phyloP scores from a whole-genome alignment of 2,888 invertebrate genomes.

The Celastrina argiolus region DNA sequence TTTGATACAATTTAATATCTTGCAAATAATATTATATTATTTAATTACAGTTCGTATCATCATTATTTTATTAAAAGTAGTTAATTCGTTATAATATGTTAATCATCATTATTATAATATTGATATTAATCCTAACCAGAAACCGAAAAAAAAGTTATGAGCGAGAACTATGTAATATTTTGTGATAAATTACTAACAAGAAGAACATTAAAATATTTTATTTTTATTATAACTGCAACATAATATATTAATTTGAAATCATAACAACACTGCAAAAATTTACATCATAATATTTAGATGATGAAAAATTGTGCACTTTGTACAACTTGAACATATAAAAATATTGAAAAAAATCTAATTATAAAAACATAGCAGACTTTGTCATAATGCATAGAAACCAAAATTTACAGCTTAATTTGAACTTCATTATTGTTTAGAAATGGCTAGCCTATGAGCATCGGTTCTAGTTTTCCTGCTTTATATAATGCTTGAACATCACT shows the following conservation, averaged over 20 bases:
- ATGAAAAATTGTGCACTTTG: neutral
- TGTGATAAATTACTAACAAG: neutral
- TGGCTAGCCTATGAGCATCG: conserved; percentile 68
- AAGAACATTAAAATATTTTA: conserved; percentile 7
- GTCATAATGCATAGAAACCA: neutral
- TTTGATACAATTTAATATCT: too few species aligned
- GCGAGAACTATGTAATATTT: neutral
- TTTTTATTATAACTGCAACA: conserved; percentile 20
- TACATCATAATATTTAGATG: neutral
- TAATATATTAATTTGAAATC: conserved; percentile 13
- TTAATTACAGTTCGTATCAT: too few species aligned
- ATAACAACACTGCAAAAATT: neutral
- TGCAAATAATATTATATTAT: too few species aligned
- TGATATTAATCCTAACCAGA: neutral
- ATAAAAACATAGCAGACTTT: conserved; percentile 1
- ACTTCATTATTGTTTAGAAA: neutral
- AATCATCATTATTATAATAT: too few species aligned
- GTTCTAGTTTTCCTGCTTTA: conserved; percentile 83
- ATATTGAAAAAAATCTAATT: neutral
- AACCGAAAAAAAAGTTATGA: too few species aligned
- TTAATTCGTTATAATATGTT: neutral
- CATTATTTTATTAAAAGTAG: neutral
- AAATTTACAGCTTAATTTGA: neutral
- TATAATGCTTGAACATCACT: conserved; percentile 88
- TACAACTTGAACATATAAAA: neutral